These are phyloP conservation scores for Silurus asotus DNA, from an alignment of 2,113 vertebrate species.

Conservation along the genomic window DNA sequence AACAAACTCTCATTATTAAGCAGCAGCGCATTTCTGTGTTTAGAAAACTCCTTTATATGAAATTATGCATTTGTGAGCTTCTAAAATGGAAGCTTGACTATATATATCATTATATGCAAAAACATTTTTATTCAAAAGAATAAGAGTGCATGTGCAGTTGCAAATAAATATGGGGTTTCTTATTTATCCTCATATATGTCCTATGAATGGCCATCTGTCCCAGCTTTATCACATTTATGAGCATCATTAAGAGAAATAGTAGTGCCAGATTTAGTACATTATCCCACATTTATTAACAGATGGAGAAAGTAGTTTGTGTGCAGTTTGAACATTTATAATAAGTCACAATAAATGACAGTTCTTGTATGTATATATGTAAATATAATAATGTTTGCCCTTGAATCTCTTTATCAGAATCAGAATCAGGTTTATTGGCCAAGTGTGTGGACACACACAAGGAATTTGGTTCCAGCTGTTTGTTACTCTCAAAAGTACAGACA, in stretches of 20 bases:
- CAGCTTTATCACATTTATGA: neutral
- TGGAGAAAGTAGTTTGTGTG: neutral
- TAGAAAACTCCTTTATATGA: conserved; percentile 11
- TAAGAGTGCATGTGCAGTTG: neutral
- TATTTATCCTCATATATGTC: neutral
- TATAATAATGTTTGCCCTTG: neutral
- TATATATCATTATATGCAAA: neutral
- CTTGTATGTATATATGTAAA: neutral
- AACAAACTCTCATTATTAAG: neutral
- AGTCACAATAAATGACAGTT: too few species aligned
- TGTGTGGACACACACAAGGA: too few species aligned
- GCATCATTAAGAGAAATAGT: neutral
- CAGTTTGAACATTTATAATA: neutral
- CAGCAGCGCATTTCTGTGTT: conserved; percentile 1
- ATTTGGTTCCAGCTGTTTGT: too few species aligned
- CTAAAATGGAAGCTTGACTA: neutral
- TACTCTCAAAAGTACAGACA: too few species aligned
- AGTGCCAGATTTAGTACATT: conserved; percentile 14
- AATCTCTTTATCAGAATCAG: too few species aligned
- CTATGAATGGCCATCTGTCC: conserved; percentile 2
- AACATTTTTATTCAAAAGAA: neutral
- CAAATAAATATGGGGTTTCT: neutral
- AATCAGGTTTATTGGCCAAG: too few species aligned
- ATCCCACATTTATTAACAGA: conserved; percentile 9
- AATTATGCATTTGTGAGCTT: neutral